These are phyloP conservation scores for Lutraria lutraria DNA, from an alignment of 2,888 invertebrate species.

Conservation along the genomic window DNA sequence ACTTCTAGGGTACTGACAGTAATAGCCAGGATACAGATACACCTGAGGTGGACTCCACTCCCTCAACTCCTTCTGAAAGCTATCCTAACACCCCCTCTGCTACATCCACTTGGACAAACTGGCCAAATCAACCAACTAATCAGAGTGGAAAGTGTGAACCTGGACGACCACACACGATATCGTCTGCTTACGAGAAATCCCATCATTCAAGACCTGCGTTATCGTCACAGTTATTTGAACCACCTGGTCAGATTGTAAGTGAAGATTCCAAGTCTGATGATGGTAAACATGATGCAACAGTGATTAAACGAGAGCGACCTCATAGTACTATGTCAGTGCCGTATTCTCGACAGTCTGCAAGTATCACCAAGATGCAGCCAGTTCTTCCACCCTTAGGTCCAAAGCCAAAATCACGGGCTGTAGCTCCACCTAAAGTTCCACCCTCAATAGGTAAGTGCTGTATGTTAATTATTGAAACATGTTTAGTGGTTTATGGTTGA, in stretches of 20 bases:
- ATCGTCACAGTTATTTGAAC: slow-evolving; percentile 95
- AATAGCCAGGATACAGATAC: slow-evolving; percentile 73
- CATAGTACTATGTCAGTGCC: slow-evolving; percentile 72
- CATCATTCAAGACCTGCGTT: slow-evolving; percentile 94
- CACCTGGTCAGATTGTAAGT: slow-evolving; percentile 88
- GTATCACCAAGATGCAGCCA: slow-evolving; percentile 83
- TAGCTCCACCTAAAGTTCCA: slow-evolving; percentile 82
- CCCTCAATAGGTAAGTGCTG: slow-evolving; percentile 67
- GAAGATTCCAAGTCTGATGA: slow-evolving; percentile 45
- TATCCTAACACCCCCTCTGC: slow-evolving; percentile 87
- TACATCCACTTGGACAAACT: slow-evolving; percentile 85
- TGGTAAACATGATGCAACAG: slow-evolving; percentile 57
- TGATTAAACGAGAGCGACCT: slow-evolving; percentile 70
- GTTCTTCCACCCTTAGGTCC: slow-evolving; percentile 84
- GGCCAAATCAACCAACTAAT: slow-evolving; percentile 81
- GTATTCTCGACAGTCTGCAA: slow-evolving; percentile 79
- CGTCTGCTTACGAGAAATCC: slow-evolving; percentile 94
- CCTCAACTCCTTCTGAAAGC: slow-evolving; percentile 88
- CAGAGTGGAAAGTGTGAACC: slow-evolving; percentile 81
- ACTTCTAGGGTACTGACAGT: slow-evolving; percentile 69
- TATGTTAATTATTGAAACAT: neutral
- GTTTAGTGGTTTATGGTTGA: neutral
- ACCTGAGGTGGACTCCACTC: slow-evolving; percentile 78
- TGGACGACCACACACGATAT: slow-evolving; percentile 97
- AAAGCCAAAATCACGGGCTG: slow-evolving; percentile 82